Evolutionary conservation across 2,888 invertebrate species (phyloP), one percentile per base, ranked within the genome.

Genomic region (Ptilodon capucinus): DNA sequence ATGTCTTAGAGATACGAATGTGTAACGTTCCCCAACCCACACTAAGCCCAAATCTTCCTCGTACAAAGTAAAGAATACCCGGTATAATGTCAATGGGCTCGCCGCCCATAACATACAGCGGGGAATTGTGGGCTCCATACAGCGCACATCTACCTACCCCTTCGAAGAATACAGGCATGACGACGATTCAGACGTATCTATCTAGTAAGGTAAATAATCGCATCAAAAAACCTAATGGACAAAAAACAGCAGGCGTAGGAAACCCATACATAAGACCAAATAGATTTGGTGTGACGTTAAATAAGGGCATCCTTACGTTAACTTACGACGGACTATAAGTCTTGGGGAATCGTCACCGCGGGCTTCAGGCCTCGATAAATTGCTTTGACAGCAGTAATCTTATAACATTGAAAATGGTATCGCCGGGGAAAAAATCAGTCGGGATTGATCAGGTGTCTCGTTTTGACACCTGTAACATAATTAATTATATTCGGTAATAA

Each of bases 321-420:
- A 60, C 57, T 42, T 68, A 46, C 53, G 55, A 50, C 39, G 34
- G 49, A 54, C 57, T 57, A 58, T 58, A 60, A 53, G 54, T 60
- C 60, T 55, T 47, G 43, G 49, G 17, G 45, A 50, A 57, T 62
- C 68, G 69, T 67, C 62, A 66, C 54, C 55, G 38, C 45, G 57
- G 36, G 50, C 71, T 62, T 80, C 81, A 74, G 66, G 61, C 83
- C 81, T 79, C 76, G 76, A 82, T 84, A 84, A 83, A 83, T 85
- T 76, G 66, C 54, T 63, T 60, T 68, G 79, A 76, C 79, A 75
- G 68, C 49, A 51, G 56, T 52, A 49, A 39, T 18, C 39, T 19
- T n/a, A 5, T 14, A 39, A 46, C 30, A 40, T 38, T 35, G 40
- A 46, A 44, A 56, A 48, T 43, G 11, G 46, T 23, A 14, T 17